Base-by-base conservation (phyloP, 1,140 invertebrate genomes). In the Musca domestica region DNA sequence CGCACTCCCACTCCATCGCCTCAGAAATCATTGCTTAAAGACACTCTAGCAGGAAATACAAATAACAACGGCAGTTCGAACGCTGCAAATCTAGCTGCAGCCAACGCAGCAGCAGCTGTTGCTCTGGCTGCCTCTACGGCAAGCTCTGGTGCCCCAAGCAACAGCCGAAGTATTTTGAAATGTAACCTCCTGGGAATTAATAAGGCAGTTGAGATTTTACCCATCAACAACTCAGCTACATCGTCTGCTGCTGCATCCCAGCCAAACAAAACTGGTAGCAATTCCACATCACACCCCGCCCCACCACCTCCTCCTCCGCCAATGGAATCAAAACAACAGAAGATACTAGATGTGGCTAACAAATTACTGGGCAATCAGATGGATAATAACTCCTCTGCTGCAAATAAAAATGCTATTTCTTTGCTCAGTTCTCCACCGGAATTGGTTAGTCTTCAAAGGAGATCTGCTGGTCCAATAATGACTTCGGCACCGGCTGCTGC, bases 101-200 rank as follows among this genome's bases (percentile, higher is more conserved):
- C 64, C 5, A 34, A 54, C 14, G 12, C 63, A 49, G 15, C 64
- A 9, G 52, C 48, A 30, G 5, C 68, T 23, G 12, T n/a, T n/a
- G 15, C 19, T 30, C 17, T 20, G 47, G 61, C 49, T 22, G 47
- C 48, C 19, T n/a, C 69, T 67, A 17, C 25, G 14, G 6, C 23
- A 34, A 56, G 25, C 65, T 51, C 58, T 30, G 70, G 68, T 72
- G 1, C 61, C 72, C 49, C 71, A 69, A 61, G 67, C 70, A 41
- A 74, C 71, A 80, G 74, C 65, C 76, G 77, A 46, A 80, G 77
- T 71, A 80, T 80, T 1, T 63, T 80, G 6, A 80, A 80, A 64
- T 71, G 74, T 19, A 80, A 80, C 68, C 63, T 80, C 2, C 56
- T 80, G 25, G 70, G 74, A n/a, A 74, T 76, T 1, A 77, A 74